Percentiles rank a stretch among this genome's conserved stretches.
Conservation (phyloP, 1,140 invertebrate species). For the Carposina sasakii region DNA sequence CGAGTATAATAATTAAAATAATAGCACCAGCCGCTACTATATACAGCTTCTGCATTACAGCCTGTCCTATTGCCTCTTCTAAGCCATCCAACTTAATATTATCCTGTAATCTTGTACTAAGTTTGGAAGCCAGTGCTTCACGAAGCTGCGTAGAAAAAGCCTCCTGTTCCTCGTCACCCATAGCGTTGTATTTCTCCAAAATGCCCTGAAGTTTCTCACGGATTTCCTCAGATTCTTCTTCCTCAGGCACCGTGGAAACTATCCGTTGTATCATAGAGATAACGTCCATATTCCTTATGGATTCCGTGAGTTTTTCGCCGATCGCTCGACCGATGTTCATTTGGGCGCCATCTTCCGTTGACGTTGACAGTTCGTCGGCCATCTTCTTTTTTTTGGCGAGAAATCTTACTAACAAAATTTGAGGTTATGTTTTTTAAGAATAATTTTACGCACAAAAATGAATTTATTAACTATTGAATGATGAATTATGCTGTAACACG, state of each 20-base stretch:
- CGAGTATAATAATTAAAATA: conserved; percentile 44
- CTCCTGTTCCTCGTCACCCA: conserved; percentile 48
- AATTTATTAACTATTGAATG: too few species aligned
- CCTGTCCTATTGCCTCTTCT: conserved; percentile 37
- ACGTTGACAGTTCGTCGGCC: conserved; percentile 34
- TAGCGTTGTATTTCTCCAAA: conserved; percentile 43
- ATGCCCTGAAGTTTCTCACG: conserved; percentile 46
- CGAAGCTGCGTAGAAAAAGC: conserved; percentile 46
- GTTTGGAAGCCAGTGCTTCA: conserved; percentile 36
- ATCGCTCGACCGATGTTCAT: conserved; percentile 37
- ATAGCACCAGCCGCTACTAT: conserved; percentile 30
- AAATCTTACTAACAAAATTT: too few species aligned
- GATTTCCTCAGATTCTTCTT: conserved; percentile 36
- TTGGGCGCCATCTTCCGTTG: conserved; percentile 4
- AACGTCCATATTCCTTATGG: conserved; percentile 43
- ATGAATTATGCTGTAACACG: too few species aligned
- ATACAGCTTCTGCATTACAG: conserved; percentile 36
- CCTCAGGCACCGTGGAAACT: conserved; percentile 25
- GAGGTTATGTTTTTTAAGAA: too few species aligned
- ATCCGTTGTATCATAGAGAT: conserved; percentile 39
- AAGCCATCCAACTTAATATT: conserved; percentile 37
- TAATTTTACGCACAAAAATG: too few species aligned
- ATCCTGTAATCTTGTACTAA: conserved; percentile 38
- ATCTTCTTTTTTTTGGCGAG: conserved; percentile 32
- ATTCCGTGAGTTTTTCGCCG: conserved; percentile 37